These are phyloP conservation scores for Oikopleura dioica DNA, from an alignment of 23 tunicate species.

Conservation along the genomic window DNA sequence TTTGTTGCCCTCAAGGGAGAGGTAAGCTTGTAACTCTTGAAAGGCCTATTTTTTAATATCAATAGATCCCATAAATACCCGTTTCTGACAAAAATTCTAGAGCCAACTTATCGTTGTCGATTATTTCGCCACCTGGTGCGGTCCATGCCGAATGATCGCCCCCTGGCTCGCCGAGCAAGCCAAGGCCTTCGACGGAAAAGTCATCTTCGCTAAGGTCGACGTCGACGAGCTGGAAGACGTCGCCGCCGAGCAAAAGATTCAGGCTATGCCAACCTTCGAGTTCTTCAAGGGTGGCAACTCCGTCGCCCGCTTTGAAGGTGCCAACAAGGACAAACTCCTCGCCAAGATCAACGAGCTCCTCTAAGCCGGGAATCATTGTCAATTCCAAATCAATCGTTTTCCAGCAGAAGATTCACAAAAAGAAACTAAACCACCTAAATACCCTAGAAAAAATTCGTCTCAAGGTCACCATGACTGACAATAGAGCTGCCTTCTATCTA, in stretches of 20 bases:
- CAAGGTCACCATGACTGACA: too few species aligned
- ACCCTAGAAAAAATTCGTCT: too few species aligned
- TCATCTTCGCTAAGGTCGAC: not conserved
- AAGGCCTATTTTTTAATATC: too few species aligned
- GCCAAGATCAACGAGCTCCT: not conserved
- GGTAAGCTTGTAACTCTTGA: too few species aligned
- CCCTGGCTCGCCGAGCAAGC: not conserved
- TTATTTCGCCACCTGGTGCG: constrained; percentile 13
- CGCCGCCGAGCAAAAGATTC: not conserved
- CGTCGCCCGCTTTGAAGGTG: not conserved
- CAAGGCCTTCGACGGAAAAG: constrained; percentile 1
- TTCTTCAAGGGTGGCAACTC: not conserved
- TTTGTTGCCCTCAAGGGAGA: too few species aligned
- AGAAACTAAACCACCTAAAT: too few species aligned
- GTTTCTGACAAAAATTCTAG: too few species aligned
- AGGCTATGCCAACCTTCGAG: constrained; percentile 7
- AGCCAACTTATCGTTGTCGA: not conserved
- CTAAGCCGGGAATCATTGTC: too few species aligned
- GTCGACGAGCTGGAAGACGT: constrained; percentile 1
- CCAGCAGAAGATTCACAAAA: too few species aligned
- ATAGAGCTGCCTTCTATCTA: too few species aligned
- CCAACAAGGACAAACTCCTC: not conserved
- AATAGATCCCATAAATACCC: too few species aligned
- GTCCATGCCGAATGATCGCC: constrained; percentile 13
- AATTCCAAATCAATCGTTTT: too few species aligned